These are phyloP conservation scores for Halcyon smyrnensis DNA, from an alignment of 2,797 vertebrate species.

Conservation along the genomic window DNA sequence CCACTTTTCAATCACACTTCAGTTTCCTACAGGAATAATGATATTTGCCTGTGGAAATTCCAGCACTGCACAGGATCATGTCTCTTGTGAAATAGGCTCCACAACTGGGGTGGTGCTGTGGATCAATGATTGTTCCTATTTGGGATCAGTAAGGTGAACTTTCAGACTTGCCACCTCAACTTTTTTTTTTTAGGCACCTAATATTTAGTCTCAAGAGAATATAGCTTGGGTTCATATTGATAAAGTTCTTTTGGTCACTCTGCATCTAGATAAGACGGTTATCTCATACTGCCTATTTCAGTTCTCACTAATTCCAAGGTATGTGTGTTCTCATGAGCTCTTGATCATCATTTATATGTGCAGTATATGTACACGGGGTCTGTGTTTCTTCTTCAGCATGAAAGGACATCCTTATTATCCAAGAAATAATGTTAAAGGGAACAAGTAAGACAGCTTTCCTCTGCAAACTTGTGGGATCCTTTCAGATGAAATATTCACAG, in stretches of 20 bases:
- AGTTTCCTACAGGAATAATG: not conserved
- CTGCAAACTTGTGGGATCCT: not conserved
- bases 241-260: not conserved
- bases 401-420: not conserved
- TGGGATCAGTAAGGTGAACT: not conserved
- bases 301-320: not conserved
- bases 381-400: not conserved
- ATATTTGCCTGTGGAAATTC: not conserved
- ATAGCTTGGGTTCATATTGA: not conserved
- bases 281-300: not conserved
- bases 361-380: not conserved
- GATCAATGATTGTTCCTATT: not conserved
- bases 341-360: not conserved
- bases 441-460: not conserved
- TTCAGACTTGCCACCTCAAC: not conserved
- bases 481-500: not conserved
- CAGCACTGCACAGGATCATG: not conserved
- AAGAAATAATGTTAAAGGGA: conserved; percentile 4
- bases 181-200: not conserved
- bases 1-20: not conserved
- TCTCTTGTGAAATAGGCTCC: not conserved
- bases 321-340: not conserved
- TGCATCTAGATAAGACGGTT: not conserved
- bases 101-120: not conserved
- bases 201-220: not conserved